phyloP scores from a whole-genome alignment of 2,113 vertebrate species.

The Marmota monax region DNA sequence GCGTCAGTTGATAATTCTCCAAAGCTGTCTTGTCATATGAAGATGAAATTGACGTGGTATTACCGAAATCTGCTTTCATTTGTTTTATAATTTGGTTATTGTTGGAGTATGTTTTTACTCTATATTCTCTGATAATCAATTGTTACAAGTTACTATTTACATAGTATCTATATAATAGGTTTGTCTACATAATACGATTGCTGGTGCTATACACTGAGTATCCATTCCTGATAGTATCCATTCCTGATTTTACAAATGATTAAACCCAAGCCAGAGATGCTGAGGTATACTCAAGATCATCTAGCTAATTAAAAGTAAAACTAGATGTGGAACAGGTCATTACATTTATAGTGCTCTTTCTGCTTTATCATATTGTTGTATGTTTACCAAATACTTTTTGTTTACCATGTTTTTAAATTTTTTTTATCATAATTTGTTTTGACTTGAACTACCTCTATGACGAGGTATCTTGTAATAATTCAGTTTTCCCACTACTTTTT shows the following conservation, averaged over 20 bases:
- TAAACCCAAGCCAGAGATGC: neutral
- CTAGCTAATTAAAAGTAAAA: neutral
- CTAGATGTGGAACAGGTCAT: neutral
- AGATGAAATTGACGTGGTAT: neutral
- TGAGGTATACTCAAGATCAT: neutral
- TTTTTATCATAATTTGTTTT: slow-evolving; percentile 8
- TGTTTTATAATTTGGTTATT: neutral
- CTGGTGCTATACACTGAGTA: neutral
- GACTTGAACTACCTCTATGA: neutral
- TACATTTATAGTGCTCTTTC: neutral
- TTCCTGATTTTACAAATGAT: neutral
- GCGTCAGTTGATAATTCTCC: slow-evolving; percentile 31
- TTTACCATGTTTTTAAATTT: neutral
- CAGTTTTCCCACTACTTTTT: neutral
- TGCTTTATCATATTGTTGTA: neutral
- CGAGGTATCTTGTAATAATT: neutral
- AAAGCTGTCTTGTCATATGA: neutral
- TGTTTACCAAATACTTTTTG: neutral
- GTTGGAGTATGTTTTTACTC: slow-evolving; percentile 5
- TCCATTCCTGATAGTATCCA: neutral
- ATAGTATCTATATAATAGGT: neutral
- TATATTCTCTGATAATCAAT: neutral
- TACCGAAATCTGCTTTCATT: slow-evolving; percentile 6
- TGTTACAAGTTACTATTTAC: neutral
- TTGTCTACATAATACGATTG: neutral